These are phyloP conservation scores for Ammospiza maritima DNA, from an alignment of 2,797 vertebrate genomes.

Conservation along the genomic window DNA sequence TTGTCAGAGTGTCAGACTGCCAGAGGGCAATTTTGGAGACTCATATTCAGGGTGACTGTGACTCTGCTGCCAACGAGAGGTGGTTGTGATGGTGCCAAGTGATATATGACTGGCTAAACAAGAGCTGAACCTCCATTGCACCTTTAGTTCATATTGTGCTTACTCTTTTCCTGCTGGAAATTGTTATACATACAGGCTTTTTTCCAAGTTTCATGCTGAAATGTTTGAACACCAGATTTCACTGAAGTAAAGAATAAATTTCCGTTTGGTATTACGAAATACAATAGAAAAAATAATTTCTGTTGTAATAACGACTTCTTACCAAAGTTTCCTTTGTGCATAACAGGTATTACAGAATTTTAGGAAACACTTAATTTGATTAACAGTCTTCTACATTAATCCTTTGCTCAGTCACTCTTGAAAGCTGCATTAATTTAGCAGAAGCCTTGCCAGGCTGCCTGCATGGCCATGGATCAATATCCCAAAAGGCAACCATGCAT, in stretches of 20 bases:
- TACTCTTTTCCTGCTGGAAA: not conserved
- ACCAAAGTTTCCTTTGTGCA: conserved; percentile 62
- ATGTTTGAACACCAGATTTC: conserved; percentile 11
- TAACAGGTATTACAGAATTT: conserved; percentile 66
- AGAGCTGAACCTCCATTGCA: not conserved
- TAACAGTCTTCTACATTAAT: conserved; percentile 61
- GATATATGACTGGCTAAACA: not conserved
- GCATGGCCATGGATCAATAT: conserved; percentile 55
- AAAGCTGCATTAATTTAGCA: conserved; percentile 69
- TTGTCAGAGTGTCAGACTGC: not conserved
- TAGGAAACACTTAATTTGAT: conserved; percentile 76
- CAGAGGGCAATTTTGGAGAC: not conserved
- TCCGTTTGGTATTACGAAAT: conserved; percentile 21
- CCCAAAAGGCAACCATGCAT: conserved; percentile 43
- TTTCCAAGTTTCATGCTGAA: not conserved
- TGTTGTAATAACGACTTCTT: conserved; percentile 42
- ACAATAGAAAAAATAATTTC: conserved; percentile 53
- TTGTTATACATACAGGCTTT: not conserved
- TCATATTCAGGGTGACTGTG: not conserved
- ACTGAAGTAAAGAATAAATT: not conserved
- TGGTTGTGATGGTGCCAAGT: not conserved
- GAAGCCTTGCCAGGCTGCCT: conserved; percentile 58
- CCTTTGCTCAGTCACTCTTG: conserved; percentile 55
- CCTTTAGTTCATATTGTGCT: not conserved
- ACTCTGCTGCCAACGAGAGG: not conserved